These are phyloP conservation scores for Climacteris rufus DNA, from an alignment of 2,113 vertebrate species.

Conservation along the genomic window DNA sequence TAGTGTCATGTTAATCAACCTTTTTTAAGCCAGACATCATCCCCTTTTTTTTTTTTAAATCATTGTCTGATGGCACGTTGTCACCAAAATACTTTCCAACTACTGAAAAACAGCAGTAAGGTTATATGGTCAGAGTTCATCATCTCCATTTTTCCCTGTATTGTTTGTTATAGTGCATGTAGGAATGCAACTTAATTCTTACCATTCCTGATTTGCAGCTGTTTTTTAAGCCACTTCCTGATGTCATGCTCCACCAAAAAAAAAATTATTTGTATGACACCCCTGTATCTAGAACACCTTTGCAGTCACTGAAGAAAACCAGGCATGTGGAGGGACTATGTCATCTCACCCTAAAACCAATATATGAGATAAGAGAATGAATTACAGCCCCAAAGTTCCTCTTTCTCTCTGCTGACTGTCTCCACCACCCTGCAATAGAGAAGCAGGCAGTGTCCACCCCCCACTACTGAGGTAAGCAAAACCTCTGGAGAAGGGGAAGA, in stretches of 20 bases:
- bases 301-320: background rate
- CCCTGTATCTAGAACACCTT: background rate
- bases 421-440: background rate
- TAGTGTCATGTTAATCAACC: conserved; percentile 14
- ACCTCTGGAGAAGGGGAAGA: background rate
- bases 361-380: background rate
- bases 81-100: background rate
- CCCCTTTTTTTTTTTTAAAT: background rate
- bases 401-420: background rate
- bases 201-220: background rate
- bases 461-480: background rate
- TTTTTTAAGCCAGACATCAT: background rate
- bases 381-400: background rate
- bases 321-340: background rate
- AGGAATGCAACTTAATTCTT: background rate
- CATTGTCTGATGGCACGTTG: background rate
- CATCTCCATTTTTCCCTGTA: background rate
- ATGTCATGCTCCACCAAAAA: rapidly evolving
- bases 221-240: background rate
- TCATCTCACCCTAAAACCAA: background rate
- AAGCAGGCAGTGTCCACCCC: background rate
- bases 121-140: background rate
- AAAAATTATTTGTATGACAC: background rate
- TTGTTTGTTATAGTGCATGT: background rate
- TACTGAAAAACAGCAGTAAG: background rate